Evolutionary conservation across 1,140 invertebrate genomes (phyloP), one percentile per base, ranked within the genome.

Genomic region (Oreohelix idahoensis): DNA sequence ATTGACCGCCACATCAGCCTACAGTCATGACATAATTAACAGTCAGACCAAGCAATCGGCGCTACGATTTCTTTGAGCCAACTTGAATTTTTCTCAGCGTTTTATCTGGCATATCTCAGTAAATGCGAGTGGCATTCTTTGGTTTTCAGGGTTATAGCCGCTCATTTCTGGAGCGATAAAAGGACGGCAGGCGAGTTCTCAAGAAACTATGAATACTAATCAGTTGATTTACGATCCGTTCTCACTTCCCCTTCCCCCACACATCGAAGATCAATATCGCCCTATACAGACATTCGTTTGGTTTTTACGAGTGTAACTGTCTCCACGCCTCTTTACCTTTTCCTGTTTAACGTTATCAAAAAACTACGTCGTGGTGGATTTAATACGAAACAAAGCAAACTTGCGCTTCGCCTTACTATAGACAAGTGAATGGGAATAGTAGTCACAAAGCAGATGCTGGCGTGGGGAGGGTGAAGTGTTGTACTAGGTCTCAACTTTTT

Each of bases 161-260:
- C 63, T 66, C n/a, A 66, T 66, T 66, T 66, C 63, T 66, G 63
- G 8, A 32, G 63, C n/a, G 10, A 66, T 66, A 5, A 29, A 32
- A 32, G 63, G 29, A 29, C 63, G 17, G 63, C 63, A 66, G 63
- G 63, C 23, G 63, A 32, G 10, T 66, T 66, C 63, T 66, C 63
- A 66, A 32, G 63, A 66, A 66, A 32, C 63, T 66, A 66, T 66
- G 63, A 66, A 66, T 66, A 66, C 63, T 66, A 66, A 66, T 66
- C 63, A 66, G 63, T 1, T 66, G 63, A 32, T 66, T n/a, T 66
- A 32, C 8, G 63, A 32, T 66, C 63, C 20, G 29, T 32, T 17
- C 29, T 66, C 63, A 32, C 63, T 17, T 32, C 51, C 10, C 42
- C 15, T 58, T 58, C 20, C 53, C 26, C 53, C 53, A 17, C 2